phyloP scores from a whole-genome alignment of 1,140 invertebrate genomes.

The Plodia interpunctella region DNA sequence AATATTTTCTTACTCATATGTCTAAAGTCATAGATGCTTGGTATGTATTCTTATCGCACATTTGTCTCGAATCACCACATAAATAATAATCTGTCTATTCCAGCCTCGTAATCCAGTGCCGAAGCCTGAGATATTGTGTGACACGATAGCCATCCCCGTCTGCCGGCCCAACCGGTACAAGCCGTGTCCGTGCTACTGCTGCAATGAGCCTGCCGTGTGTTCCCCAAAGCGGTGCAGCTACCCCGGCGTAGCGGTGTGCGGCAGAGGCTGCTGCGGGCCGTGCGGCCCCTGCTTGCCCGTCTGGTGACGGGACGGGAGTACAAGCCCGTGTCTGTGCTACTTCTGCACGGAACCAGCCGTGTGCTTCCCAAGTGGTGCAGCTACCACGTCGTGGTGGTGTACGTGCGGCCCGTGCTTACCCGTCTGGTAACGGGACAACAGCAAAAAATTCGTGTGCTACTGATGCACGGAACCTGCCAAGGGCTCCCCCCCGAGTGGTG shows the following conservation, averaged over 20 bases:
- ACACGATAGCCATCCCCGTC: constrained; percentile 50
- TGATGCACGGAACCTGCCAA: constrained; percentile 50
- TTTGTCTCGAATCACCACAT: no score
- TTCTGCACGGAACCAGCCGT: constrained; percentile 53
- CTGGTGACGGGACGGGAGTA: constrained; percentile 27
- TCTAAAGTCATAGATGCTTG: no score
- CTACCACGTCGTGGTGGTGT: constrained; percentile 58
- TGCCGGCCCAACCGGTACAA: constrained; percentile 53
- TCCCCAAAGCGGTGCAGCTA: constrained; percentile 55
- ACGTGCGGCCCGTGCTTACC: constrained; percentile 17
- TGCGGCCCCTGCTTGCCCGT: constrained; percentile 67
- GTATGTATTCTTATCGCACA: no score
- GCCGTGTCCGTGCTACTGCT: constrained; percentile 62
- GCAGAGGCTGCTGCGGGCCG: constrained; percentile 47
- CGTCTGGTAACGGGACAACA: no score
- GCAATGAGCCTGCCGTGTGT: constrained; percentile 50
- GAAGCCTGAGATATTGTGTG: constrained; percentile 33
- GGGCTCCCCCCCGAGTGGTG: constrained; percentile 50
- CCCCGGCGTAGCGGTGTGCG: constrained; percentile 57
- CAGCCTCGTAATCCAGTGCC: constrained; percentile 41
- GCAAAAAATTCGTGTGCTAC: no score
- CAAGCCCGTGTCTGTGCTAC: constrained; percentile 61
- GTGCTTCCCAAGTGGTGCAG: constrained; percentile 55
- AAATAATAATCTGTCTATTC: no score
- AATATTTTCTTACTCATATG: no score